These are phyloP conservation scores for Mystacornis crossleyi DNA, from an alignment of 2,113 vertebrate genomes.

Conservation along the genomic window DNA sequence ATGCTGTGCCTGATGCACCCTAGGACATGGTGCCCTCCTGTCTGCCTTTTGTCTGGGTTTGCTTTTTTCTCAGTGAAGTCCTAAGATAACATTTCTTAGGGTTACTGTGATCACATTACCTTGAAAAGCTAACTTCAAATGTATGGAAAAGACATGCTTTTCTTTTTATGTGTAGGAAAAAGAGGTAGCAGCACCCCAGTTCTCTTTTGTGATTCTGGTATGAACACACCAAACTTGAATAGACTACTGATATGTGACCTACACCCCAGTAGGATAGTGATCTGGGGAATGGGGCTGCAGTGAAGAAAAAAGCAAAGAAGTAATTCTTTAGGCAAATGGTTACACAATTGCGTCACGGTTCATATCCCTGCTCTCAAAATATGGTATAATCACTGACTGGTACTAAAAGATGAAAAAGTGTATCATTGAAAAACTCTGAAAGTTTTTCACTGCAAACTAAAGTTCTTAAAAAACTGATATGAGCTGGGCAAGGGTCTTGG, in stretches of 20 bases:
- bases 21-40: neutral
- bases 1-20: accelerated
- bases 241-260: neutral
- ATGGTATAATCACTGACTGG: no score
- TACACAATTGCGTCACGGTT: accelerated
- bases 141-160: neutral
- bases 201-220: neutral
- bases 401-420: neutral
- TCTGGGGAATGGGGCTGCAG: neutral
- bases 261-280: neutral
- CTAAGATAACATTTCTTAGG: neutral
- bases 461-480: neutral
- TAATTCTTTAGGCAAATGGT: neutral
- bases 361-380: neutral
- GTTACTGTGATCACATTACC: neutral
- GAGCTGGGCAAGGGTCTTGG: neutral
- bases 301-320: neutral
- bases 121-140: neutral
- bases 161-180: neutral
- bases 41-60: neutral
- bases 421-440: neutral
- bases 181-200: neutral
- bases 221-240: neutral
- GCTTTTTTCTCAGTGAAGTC: neutral
- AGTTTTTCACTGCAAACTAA: neutral